Conservation (phyloP, 2,888 invertebrate genomes). For the Isotomurus palustris region DNA sequence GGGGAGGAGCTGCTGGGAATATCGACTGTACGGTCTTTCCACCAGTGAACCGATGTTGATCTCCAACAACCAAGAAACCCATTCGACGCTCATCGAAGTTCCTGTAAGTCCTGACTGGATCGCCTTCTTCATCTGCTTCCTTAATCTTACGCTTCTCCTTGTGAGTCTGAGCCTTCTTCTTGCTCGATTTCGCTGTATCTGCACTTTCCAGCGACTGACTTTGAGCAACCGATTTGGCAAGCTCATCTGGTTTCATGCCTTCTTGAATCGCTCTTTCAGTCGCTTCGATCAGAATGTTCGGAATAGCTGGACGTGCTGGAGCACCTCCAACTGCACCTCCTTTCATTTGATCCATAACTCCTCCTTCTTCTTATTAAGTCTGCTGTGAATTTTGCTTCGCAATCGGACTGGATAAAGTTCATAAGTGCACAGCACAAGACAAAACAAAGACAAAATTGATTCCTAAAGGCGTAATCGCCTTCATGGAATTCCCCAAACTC, state of each 20-base stretch:
- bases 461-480: no score
- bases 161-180: constrained; percentile 20
- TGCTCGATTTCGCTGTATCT: constrained; percentile 8
- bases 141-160: constrained; percentile 20
- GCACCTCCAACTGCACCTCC: constrained; percentile 16
- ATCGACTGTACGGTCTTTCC: constrained; percentile 18
- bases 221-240: constrained; percentile 9
- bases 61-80: constrained; percentile 39
- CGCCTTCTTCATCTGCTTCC: constrained; percentile 22
- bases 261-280: constrained; percentile 36
- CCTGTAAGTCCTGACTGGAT: constrained; percentile 32
- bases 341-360: constrained; percentile 32
- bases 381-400: neutral
- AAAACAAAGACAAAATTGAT: neutral
- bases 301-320: constrained; percentile 35
- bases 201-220: neutral
- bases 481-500: no score
- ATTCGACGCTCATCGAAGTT: constrained; percentile 40
- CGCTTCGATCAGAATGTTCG: constrained; percentile 36
- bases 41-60: constrained; percentile 35
- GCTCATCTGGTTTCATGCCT: constrained; percentile 36
- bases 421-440: no score
- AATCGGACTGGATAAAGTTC: neutral
- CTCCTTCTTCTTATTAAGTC: neutral
- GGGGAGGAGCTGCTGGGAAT: constrained; percentile 37